phyloP scores from a whole-genome alignment of 2,888 invertebrate species.

The Sphaerophoria taeniata region DNA sequence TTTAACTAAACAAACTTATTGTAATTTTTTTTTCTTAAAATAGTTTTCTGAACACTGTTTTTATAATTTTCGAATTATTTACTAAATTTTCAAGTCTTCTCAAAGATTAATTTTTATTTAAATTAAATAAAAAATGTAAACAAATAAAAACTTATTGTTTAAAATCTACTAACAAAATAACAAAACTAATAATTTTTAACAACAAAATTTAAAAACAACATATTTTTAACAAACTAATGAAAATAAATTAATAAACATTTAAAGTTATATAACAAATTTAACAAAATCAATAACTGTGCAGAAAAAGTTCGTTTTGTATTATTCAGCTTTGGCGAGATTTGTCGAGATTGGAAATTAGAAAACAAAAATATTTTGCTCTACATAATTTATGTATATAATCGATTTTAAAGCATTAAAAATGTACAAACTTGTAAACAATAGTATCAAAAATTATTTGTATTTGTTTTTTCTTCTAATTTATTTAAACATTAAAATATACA shows the following conservation, averaged over 20 bases:
- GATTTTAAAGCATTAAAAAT: constrained; percentile 70
- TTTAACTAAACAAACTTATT: constrained; percentile 51
- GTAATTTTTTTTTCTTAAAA: constrained; percentile 34
- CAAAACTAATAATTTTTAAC: constrained; percentile 54
- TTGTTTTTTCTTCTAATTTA: constrained; percentile 41
- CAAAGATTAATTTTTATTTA: constrained; percentile 1
- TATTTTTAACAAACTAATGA: constrained; percentile 30
- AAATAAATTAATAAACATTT: constrained; percentile 44
- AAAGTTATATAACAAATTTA: constrained; percentile 14
- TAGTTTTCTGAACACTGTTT: constrained; percentile 60
- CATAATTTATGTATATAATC: constrained; percentile 14
- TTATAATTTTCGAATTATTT: constrained; percentile 37
- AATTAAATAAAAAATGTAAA: constrained; percentile 22
- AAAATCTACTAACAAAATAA: constrained; percentile 52
- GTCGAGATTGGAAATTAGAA: constrained; percentile 75
- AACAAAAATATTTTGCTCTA: constrained; percentile 39
- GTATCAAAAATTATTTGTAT: constrained; percentile 70
- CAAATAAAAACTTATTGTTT: constrained; percentile 45
- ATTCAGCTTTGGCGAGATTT: constrained; percentile 75
- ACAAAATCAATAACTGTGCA: constrained; percentile 22
- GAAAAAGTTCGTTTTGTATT: constrained; percentile 49
- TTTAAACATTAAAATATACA: constrained; percentile 64
- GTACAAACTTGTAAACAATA: constrained; percentile 72
- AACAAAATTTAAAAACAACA: constrained; percentile 59
- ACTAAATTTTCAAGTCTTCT: constrained; percentile 61